Conservation (phyloP, 2,888 invertebrate genomes). For the Candidula unifasciata region DNA sequence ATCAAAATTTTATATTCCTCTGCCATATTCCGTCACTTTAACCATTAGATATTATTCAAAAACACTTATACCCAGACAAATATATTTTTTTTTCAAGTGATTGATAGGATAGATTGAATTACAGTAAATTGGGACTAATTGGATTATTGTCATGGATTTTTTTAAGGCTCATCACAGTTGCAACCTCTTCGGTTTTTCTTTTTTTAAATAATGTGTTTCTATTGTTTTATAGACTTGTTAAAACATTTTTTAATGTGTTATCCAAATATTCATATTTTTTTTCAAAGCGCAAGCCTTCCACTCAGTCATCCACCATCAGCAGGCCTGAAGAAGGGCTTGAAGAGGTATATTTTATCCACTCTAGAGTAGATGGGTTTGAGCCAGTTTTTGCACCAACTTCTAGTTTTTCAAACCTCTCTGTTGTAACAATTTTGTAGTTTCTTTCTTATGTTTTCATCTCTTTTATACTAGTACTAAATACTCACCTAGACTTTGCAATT, state of each 20-base stretch:
- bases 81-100: too few species aligned
- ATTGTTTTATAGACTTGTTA: background rate
- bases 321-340: conserved; percentile 35
- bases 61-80: too few species aligned
- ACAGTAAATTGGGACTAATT: too few species aligned
- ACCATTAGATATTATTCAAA: too few species aligned
- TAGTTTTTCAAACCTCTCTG: background rate
- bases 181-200: too few species aligned
- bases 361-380: conserved; percentile 26
- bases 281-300: conserved; percentile 41
- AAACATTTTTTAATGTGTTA: background rate
- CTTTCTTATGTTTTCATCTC: background rate
- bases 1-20: too few species aligned
- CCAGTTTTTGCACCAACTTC: background rate
- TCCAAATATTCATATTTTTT: conserved; percentile 23
- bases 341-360: conserved; percentile 42
- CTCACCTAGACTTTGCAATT: background rate
- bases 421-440: background rate
- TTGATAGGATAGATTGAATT: too few species aligned
- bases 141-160: too few species aligned
- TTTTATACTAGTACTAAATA: background rate
- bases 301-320: conserved; percentile 25
- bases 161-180: too few species aligned
- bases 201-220: too few species aligned
- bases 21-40: too few species aligned